phyloP scores from a whole-genome alignment of 2,797 vertebrate genomes.

The Lutjanus campechanus region DNA sequence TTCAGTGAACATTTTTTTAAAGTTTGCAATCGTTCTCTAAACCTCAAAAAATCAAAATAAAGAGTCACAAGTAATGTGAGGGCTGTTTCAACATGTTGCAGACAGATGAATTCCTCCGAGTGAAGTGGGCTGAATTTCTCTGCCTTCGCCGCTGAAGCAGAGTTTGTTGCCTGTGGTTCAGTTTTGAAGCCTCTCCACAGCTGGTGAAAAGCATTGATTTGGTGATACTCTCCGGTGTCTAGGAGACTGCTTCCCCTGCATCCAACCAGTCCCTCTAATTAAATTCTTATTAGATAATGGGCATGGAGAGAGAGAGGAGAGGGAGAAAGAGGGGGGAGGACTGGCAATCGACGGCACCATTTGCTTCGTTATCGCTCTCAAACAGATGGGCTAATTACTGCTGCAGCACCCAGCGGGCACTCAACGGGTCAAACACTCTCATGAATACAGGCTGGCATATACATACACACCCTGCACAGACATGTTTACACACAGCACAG shows the following conservation, averaged over 20 bases:
- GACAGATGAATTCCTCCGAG: not conserved
- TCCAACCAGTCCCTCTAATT: slow-evolving; percentile 68
- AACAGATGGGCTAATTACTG: slow-evolving; percentile 81
- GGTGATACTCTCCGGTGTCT: slow-evolving; percentile 44
- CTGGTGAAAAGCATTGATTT: slow-evolving; percentile 63
- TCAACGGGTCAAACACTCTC: slow-evolving; percentile 46
- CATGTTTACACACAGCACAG: slow-evolving; percentile 43
- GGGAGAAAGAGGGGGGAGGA: slow-evolving; percentile 5
- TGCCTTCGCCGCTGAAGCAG: not conserved
- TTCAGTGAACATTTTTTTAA: not conserved
- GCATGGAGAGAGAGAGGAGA: slow-evolving; percentile 20
- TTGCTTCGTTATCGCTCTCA: slow-evolving; percentile 67
- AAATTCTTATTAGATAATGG: slow-evolving; percentile 79
- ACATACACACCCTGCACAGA: slow-evolving; percentile 14
- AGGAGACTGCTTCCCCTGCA: slow-evolving; percentile 25
- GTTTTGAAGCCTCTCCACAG: slow-evolving; percentile 23
- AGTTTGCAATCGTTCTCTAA: not conserved
- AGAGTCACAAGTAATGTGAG: not conserved
- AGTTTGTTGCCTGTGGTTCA: not conserved
- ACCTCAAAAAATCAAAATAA: not conserved
- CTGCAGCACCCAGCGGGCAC: slow-evolving; percentile 54
- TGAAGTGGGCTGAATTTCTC: not conserved
- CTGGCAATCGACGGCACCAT: slow-evolving; percentile 36
- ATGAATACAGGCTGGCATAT: slow-evolving; percentile 8
- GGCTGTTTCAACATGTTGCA: not conserved